A percentile compares a stretch with the other conserved stretches of the same genome.
Evolutionary conservation across 2,113 vertebrate genomes (phyloP).

Genomic region (Melanotaenia duboulayi): DNA sequence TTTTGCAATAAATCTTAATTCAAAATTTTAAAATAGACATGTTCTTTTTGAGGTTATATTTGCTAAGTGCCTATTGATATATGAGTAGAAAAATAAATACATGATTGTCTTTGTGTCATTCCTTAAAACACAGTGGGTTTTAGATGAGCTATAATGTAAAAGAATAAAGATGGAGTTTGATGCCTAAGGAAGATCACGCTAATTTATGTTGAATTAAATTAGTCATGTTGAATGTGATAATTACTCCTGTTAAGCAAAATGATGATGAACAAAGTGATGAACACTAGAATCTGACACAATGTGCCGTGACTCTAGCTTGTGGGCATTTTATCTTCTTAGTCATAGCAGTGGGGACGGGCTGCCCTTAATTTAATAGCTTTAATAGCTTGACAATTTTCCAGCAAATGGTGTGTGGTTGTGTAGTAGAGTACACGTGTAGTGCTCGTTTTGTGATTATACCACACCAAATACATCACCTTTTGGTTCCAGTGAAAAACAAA

Average conservation of each 20-base stretch:
- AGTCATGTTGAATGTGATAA: slow-evolving; percentile 72
- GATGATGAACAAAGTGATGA: too few relatives aligned
- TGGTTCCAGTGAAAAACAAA: background rate
- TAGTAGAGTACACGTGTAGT: background rate
- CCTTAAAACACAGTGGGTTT: slow-evolving; percentile 13
- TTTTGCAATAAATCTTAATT: too few relatives aligned
- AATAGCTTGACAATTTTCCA: slow-evolving; percentile 20
- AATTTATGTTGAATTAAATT: slow-evolving; percentile 75
- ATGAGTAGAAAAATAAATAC: background rate
- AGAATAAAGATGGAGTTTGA: slow-evolving; percentile 29
- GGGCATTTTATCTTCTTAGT: slow-evolving; percentile 60
- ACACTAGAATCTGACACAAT: slow-evolving; percentile 51
- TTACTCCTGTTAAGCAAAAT: slow-evolving; percentile 68
- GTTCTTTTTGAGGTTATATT: too few relatives aligned
- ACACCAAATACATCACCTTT: background rate
- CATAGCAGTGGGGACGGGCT: slow-evolving; percentile 37
- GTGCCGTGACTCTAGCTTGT: slow-evolving; percentile 59
- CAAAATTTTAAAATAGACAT: too few relatives aligned
- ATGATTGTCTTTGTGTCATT: background rate
- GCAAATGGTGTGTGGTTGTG: slow-evolving; percentile 2
- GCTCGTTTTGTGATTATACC: background rate
- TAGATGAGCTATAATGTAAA: slow-evolving; percentile 11
- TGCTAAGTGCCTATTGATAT: background rate
- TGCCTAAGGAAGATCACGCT: slow-evolving; percentile 55
- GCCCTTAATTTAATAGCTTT: slow-evolving; percentile 49